Conservation (phyloP, 1,140 invertebrate species). For the Halesus radiatus region DNA sequence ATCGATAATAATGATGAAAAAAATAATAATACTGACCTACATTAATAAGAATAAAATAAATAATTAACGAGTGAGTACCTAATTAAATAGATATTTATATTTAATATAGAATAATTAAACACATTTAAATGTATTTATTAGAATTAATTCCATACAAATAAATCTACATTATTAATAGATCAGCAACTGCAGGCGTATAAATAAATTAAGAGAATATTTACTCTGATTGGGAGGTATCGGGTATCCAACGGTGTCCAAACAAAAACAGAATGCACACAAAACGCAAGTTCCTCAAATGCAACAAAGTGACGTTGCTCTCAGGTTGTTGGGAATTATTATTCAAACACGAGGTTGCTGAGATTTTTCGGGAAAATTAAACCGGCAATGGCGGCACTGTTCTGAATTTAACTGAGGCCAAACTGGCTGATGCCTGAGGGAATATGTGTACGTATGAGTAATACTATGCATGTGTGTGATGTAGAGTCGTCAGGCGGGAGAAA, state of each 20-base stretch:
- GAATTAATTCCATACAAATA: background rate
- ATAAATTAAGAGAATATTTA: slow-evolving; percentile 18
- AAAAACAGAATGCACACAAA: slow-evolving; percentile 22
- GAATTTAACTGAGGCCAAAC: slow-evolving; percentile 37
- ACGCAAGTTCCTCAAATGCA: slow-evolving; percentile 23
- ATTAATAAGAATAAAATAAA: too few species aligned
- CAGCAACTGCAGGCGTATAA: background rate
- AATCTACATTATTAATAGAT: slow-evolving; percentile 8
- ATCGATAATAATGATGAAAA: background rate
- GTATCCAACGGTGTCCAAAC: background rate
- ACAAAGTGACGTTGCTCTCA: slow-evolving; percentile 29
- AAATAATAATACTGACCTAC: too few species aligned
- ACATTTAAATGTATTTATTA: too few species aligned
- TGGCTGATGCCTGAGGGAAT: background rate
- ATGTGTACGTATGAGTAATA: too few species aligned
- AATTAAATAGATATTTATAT: too few species aligned
- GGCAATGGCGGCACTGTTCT: slow-evolving; percentile 37
- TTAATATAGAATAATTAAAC: too few species aligned
- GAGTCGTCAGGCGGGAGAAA: slow-evolving; percentile 24
- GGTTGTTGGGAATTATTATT: slow-evolving; percentile 2
- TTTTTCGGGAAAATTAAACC: slow-evolving; percentile 39
- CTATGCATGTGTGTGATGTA: too few species aligned
- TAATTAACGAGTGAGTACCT: too few species aligned
- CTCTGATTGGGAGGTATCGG: background rate
- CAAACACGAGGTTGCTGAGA: slow-evolving; percentile 10